Evolutionary conservation across 92 coral and sea anemone species (phyloP).

Genomic region (Zoanthus gigantus): DNA sequence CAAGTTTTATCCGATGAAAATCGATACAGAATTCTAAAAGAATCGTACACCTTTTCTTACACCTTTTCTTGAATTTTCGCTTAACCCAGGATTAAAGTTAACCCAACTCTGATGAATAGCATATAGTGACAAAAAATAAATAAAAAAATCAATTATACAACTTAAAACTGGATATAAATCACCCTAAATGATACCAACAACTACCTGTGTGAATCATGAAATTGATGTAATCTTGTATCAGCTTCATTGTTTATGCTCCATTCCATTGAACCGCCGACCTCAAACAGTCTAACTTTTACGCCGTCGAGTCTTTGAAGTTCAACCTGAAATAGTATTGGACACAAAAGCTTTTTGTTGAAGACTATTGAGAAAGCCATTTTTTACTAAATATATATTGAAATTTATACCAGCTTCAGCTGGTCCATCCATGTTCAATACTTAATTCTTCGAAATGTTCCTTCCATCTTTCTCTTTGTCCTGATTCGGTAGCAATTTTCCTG

Average conservation of each 20-base stretch:
- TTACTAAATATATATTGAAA: no score
- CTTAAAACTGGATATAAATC: no score
- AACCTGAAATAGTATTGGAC: slow-evolving; percentile 55
- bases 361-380: not conserved
- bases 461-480: slow-evolving; percentile 29
- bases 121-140: no score
- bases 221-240: slow-evolving; percentile 84
- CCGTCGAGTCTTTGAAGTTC: slow-evolving; percentile 86
- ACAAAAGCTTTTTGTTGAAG: not conserved
- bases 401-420: slow-evolving; percentile 15
- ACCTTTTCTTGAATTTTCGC: no score
- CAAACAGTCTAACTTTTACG: slow-evolving; percentile 85
- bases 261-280: slow-evolving; percentile 84
- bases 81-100: no score
- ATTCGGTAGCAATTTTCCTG: not conserved
- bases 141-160: no score
- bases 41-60: no score
- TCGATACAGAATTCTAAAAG: no score
- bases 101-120: no score
- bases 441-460: slow-evolving; percentile 36
- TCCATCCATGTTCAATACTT: slow-evolving; percentile 10
- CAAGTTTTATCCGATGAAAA: no score
- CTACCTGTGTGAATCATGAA: slow-evolving; percentile 73
- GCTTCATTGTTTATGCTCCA: slow-evolving; percentile 74
- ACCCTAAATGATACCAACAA: not conserved